Percentiles rank a stretch among this genome's conserved stretches.
Evolutionary conservation across 2,888 invertebrate species (phyloP).

Genomic region (Bugula neritina): DNA sequence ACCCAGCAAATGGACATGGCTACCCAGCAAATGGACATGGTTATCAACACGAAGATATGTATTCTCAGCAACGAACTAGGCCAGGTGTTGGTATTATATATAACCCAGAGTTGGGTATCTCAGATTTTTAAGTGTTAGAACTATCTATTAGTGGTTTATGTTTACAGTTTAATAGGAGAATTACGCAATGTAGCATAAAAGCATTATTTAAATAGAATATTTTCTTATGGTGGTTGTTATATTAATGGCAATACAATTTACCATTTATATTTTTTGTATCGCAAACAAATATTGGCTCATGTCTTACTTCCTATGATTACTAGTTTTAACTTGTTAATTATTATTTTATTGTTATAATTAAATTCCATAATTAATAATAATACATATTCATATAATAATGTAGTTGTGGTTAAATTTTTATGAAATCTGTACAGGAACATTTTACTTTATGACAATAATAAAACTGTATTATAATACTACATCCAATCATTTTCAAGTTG

Average conservation of each 20-base stretch:
- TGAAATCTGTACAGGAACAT: background rate
- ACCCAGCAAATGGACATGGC: background rate
- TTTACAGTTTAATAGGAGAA: background rate
- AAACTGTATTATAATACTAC: no score
- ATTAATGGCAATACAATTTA: background rate
- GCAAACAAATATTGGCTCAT: no score
- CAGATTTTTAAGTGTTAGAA: conserved; percentile 9
- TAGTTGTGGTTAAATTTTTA: background rate
- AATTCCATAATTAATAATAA: no score
- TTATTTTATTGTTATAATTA: no score
- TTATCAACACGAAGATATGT: background rate
- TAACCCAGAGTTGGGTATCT: conserved; percentile 19
- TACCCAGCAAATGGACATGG: background rate
- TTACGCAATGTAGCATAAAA: conserved; percentile 2
- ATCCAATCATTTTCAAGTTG: no score
- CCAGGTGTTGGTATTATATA: conserved; percentile 23
- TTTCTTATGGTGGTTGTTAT: conserved; percentile 13
- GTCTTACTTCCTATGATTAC: no score
- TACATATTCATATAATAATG: no score
- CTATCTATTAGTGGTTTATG: background rate
- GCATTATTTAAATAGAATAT: background rate
- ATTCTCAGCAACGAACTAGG: background rate
- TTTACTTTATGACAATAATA: no score
- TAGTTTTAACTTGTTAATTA: no score
- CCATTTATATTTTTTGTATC: background rate